Evolutionary conservation across 2,888 invertebrate genomes (phyloP).

Genomic region (Euplagia quadripunctaria): DNA sequence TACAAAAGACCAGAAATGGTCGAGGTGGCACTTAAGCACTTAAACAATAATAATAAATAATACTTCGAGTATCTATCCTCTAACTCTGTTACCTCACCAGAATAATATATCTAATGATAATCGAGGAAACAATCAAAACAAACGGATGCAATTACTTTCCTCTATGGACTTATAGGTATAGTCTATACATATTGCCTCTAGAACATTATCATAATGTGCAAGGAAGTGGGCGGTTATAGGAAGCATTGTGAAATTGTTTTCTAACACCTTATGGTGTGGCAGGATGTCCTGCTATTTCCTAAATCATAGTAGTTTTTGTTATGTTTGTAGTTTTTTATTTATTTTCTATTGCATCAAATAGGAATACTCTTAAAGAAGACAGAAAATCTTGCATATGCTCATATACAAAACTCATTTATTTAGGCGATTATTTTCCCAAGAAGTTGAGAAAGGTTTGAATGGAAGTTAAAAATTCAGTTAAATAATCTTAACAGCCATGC

Average conservation of each 20-base stretch:
- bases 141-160: slow-evolving; percentile 41
- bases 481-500: too few species aligned
- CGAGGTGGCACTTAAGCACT: too few species aligned
- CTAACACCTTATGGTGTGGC: slow-evolving; percentile 24
- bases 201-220: slow-evolving; percentile 21
- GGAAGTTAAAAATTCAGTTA: too few species aligned
- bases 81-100: neutral
- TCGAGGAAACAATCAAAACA: slow-evolving; percentile 25
- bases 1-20: too few species aligned
- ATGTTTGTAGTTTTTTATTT: slow-evolving; percentile 2
- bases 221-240: slow-evolving; percentile 44
- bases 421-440: neutral
- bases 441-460: neutral
- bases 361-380: neutral
- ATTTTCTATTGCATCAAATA: neutral
- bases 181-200: slow-evolving; percentile 17
- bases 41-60: too few species aligned
- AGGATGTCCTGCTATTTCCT: slow-evolving; percentile 44
- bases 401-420: neutral
- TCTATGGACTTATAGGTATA: neutral
- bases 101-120: neutral
- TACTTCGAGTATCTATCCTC: neutral
- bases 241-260: slow-evolving; percentile 35
- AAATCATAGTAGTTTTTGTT: slow-evolving; percentile 7
- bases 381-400: neutral